Evolutionary conservation across 2,888 invertebrate species (phyloP).

Genomic region (Hartigia nigra): DNA sequence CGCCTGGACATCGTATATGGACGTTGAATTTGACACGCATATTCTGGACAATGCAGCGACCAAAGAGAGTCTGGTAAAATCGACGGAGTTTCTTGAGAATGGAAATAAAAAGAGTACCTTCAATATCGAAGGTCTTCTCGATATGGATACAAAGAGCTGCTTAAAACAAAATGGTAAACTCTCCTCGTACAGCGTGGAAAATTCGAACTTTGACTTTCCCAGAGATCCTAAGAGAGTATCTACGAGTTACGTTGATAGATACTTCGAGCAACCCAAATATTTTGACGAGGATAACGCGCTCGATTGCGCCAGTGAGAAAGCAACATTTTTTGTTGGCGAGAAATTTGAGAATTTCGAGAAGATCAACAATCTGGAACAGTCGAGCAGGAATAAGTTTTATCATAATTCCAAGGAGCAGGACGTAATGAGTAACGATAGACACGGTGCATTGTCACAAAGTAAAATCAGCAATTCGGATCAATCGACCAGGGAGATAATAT

Average conservation of each 20-base stretch:
- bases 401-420: conserved; percentile 54
- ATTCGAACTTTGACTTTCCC: conserved; percentile 47
- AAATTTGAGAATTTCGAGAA: conserved; percentile 45
- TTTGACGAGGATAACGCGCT: conserved; percentile 47
- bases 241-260: conserved; percentile 61
- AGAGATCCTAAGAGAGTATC: conserved; percentile 56
- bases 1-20: conserved; percentile 61
- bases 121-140: neutral
- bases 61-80: conserved; percentile 56
- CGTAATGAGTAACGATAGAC: conserved; percentile 23
- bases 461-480: conserved; percentile 43
- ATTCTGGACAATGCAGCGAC: conserved; percentile 50
- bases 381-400: conserved; percentile 42
- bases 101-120: conserved; percentile 24
- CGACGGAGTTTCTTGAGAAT: conserved; percentile 58
- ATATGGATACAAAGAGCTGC: neutral
- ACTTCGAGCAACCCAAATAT: conserved; percentile 61
- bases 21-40: conserved; percentile 56
- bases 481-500: conserved; percentile 9
- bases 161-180: conserved; percentile 52
- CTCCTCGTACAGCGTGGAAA: conserved; percentile 39
- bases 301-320: conserved; percentile 36
- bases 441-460: conserved; percentile 21
- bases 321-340: conserved; percentile 36
- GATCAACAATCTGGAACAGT: conserved; percentile 53